Evolutionary conservation across 2,888 invertebrate species (phyloP).

Genomic region (Hyles lineata): DNA sequence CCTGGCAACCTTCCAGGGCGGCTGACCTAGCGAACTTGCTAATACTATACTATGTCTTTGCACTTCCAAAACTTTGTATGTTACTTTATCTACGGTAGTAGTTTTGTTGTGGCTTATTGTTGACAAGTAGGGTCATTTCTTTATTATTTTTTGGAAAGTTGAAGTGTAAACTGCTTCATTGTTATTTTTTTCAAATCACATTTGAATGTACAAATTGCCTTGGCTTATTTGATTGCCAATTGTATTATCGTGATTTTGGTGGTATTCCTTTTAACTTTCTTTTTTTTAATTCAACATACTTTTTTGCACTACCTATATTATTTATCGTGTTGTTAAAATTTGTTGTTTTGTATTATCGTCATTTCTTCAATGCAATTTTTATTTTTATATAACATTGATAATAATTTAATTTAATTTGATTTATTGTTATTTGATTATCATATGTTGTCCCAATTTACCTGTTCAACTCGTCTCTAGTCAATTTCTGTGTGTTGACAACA

Average conservation of each 20-base stretch:
- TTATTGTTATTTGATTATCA: too few relatives aligned
- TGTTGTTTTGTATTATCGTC: neutral
- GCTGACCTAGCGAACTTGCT: slow-evolving; percentile 76
- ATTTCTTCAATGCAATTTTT: neutral
- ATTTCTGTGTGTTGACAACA: slow-evolving; percentile 58
- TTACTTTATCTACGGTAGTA: neutral
- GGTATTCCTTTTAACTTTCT: too few relatives aligned
- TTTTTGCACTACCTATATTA: too few relatives aligned
- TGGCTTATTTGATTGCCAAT: too few relatives aligned
- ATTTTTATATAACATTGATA: too few relatives aligned
- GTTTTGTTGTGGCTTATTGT: neutral
- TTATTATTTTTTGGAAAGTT: neutral
- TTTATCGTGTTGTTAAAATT: too few relatives aligned
- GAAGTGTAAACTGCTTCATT: too few relatives aligned
- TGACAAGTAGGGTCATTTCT: neutral
- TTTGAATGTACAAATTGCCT: too few relatives aligned
- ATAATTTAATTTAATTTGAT: neutral
- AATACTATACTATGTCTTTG: slow-evolving; percentile 43
- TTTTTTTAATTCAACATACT: too few relatives aligned
- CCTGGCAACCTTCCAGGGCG: slow-evolving; percentile 67
- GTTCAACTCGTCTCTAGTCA: slow-evolving; percentile 76
- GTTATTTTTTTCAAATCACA: too few relatives aligned
- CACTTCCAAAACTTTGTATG: slow-evolving; percentile 22
- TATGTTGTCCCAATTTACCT: slow-evolving; percentile 53
- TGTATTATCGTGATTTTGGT: too few relatives aligned